Base-by-base conservation (phyloP, 1,140 invertebrate species). In the Phocides pigmalion region DNA sequence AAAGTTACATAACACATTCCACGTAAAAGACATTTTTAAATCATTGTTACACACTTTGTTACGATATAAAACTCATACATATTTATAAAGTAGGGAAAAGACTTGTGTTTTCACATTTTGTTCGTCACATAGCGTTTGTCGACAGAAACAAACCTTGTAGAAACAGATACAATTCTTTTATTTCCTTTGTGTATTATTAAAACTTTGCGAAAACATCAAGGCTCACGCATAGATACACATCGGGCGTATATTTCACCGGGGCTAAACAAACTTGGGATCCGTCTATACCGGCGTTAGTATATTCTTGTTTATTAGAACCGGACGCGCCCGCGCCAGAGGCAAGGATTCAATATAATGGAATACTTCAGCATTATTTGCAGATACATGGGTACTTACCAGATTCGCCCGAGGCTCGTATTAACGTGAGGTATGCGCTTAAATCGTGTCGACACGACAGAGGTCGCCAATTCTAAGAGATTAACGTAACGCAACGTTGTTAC, bases 271-370 rank as follows among this genome's bases (percentile, higher is more conserved):
- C 56, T 59, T 59, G 56, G 42, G 56, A 59, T 42, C 28, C 42
- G 56, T 59, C 42, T 59, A 47, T 46, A 59, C 53, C 22, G 53
- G 25, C 54, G 54, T 46, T 59, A 59, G 42, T 59, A 82, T 81
- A 88, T 84, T 84, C 84, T 90, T 82, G 80, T 82, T 86, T 88
- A 87, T 83, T 83, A 84, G 75, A 76, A 81, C 75, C 81, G 79
- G 84, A 81, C 81, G 84, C 64, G 67, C 78, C 71, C 63, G 42
- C 41, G 81, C 87, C 83, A 51, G 42, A 67, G 86, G 86, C 79
- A 67, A 85, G 85, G 87, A 86, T 88, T 81, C 80, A 81, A 90
- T 87, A 89, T 88, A 88, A 89, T 87, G 79, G 79, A 87, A 89
- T 87, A 87, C 84, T 89, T 87, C 76, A 83, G 74, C 72, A 72